phyloP scores from a whole-genome alignment of 1,140 invertebrate species.

The Dinothrombium tinctorium region DNA sequence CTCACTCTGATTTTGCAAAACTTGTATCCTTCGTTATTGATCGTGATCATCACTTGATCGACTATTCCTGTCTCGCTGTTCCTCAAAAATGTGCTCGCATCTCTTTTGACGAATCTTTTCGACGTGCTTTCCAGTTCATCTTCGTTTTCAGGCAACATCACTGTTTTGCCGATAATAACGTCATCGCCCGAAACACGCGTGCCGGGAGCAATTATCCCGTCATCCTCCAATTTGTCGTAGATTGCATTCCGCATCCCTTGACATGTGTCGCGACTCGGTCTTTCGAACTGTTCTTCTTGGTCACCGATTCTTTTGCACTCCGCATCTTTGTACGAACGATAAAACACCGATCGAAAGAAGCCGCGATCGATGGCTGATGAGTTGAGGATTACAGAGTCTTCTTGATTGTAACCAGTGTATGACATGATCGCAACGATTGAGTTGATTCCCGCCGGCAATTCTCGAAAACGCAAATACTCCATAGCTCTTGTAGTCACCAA shows the following conservation, averaged over 20 bases:
- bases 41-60: conserved; percentile 83
- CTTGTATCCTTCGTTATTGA: conserved; percentile 93
- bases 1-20: conserved; percentile 94
- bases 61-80: conserved; percentile 96
- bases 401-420: conserved; percentile 97
- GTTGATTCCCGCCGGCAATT: conserved; percentile 78
- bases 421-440: conserved; percentile 95
- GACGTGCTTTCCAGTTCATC: conserved; percentile 79
- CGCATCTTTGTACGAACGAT: conserved; percentile 89
- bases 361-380: conserved; percentile 93
- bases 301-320: conserved; percentile 82
- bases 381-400: conserved; percentile 97
- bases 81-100: conserved; percentile 87
- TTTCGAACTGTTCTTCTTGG: conserved; percentile 95
- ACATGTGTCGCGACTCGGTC: conserved; percentile 73
- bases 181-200: conserved; percentile 95
- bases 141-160: conserved; percentile 83
- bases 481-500: conserved; percentile 89
- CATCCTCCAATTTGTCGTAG: conserved; percentile 95
- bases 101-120: conserved; percentile 69
- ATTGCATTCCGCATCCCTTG: conserved; percentile 84
- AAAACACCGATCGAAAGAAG: conserved; percentile 96
- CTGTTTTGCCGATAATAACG: conserved; percentile 96
- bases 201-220: conserved; percentile 94
- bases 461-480: conserved; percentile 89